Base-by-base conservation (phyloP, 2,797 vertebrate species). In the Tangara arthus region DNA sequence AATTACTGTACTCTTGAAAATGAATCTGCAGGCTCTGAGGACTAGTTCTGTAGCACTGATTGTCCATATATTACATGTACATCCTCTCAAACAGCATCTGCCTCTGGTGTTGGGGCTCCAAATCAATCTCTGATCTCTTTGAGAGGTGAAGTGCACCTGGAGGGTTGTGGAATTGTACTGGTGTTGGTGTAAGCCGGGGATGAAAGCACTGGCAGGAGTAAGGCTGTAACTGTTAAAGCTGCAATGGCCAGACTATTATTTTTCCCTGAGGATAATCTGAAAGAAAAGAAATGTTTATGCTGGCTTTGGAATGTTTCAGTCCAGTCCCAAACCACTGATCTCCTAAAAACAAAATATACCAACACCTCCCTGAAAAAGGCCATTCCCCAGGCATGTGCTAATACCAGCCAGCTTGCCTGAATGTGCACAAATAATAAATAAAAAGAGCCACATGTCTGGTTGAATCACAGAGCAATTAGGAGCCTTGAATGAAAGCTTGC, bases 401-500 rank as follows among this genome's bases (percentile, higher is more conserved):
- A 71, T 66, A 53, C 49, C 50, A 89, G 42, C 30, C 42, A 13
- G 10, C 79, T 79, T 90, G 83, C 75, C 78, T 89, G 78, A 59
- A 65, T 59, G 41, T 37, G 60, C 71, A 50, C 81, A 82, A 93
- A 85, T 69, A 90, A 94, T 55, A 89, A 93, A 78, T 83, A 68
- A 89, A 82, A 61, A 50, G 55, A 70, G 52, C 59, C 83, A 93
- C 66, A 22, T 35, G 68, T 63, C 91, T 89, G 49, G 49, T 44
- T 96, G 91, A 90, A 84, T 78, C 56, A 60, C 32, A 59, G 78
- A 60, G 75, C 81, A 76, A 73, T 93, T 90, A 55, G 52, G 52
- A 87, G 47, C 47, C 42, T 82, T 89, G 70, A 93, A 50, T 66
- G 64, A 90, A 93, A 49, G 55, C 69, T 83, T 95, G 70, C 92